Base-by-base conservation (phyloP, 2,113 vertebrate genomes). In the Xenopus tropicalis region DNA sequence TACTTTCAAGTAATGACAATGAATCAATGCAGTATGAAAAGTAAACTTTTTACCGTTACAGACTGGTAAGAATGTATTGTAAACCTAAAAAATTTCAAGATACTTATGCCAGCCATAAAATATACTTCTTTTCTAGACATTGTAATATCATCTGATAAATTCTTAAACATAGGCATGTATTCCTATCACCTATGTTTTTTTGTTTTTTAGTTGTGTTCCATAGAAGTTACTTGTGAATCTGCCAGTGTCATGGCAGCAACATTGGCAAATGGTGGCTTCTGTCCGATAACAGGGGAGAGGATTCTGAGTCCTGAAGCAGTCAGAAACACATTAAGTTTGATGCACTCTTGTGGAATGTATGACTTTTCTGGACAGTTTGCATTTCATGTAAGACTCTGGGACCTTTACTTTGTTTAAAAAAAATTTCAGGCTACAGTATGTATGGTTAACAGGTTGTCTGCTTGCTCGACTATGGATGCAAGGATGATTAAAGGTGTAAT, bases 261-360 rank as follows among this genome's bases (percentile, higher is more conserved):
- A 1, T 82, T 99, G 83, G 97, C 97, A 77, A 99, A 99, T 13
- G 97, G 97, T 14, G 97, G 97, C 71, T 98, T 99, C 88, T 99
- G 97, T 83, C 97, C 97, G 14, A 99, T 98, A 83, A 97, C 95
- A 23, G 97, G 97, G 0, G 97, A 98, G 80, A 91, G 96, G 19
- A 94, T 99, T 0, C 88, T 98, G 82, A 98, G 94, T 80, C 96
- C 97, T 0, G 97, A 99, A 87, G 90, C 97, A 0, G 97, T 99
- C 72, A 90, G 95, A n/a, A 92, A 99, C 81, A 99, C 97, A 0
- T 83, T 99, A 80, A 99, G 97, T 66, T 90, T 99, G 74, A 99
- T 98, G 97, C 97, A 99, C 79, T 98, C 97, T 75, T 98, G 97
- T 76, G 97, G 97, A 88, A 99, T 98, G 97, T 98, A 99, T 79